These are phyloP conservation scores for Zaprionus lineosus DNA, from an alignment of 2,888 invertebrate genomes.

Conservation along the genomic window DNA sequence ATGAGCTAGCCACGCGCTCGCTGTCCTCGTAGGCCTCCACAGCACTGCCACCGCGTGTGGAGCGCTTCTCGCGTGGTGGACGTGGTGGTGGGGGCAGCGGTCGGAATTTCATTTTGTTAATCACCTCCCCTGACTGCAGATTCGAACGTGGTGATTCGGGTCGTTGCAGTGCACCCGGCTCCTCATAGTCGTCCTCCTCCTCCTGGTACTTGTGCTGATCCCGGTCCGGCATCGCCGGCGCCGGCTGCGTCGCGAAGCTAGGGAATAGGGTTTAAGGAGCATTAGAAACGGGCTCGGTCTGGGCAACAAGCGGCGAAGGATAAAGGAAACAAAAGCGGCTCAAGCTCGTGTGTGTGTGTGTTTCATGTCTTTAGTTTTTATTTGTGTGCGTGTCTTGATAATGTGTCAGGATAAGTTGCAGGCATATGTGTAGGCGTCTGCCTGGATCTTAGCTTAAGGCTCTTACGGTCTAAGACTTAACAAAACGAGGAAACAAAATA, in stretches of 20 bases:
- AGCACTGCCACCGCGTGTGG: constrained; percentile 61
- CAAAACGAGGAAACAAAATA: constrained; percentile 16
- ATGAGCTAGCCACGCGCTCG: constrained; percentile 72
- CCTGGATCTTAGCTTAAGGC: constrained; percentile 42
- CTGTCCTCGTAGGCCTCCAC: constrained; percentile 78
- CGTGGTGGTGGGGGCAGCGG: constrained; percentile 94
- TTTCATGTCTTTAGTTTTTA: constrained; percentile 53
- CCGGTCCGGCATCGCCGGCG: constrained; percentile 21
- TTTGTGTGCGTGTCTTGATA: constrained; percentile 40
- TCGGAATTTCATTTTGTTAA: constrained; percentile 92
- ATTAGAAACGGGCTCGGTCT: constrained; percentile 50
- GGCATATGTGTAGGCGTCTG: constrained; percentile 31
- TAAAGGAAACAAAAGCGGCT: constrained; percentile 33
- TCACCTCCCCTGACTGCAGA: constrained; percentile 89
- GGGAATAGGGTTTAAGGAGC: constrained; percentile 50
- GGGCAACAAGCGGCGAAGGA: constrained; percentile 41
- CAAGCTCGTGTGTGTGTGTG: constrained; percentile 48
- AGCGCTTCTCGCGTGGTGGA: constrained; percentile 87
- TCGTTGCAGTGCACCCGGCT: constrained; percentile 80
- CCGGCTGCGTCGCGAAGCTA: constrained; percentile 54
- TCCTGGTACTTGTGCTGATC: constrained; percentile 28
- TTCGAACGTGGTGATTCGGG: constrained; percentile 85
- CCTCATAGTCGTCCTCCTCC: constrained; percentile 84
- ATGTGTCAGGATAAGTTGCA: constrained; percentile 14
- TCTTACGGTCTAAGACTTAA: constrained; percentile 57